A percentile compares a stretch with the other conserved stretches of the same genome.
These are phyloP conservation scores for Petrocephalus schoutedeni DNA, from an alignment of 2,797 vertebrate species.

Conservation along the genomic window DNA sequence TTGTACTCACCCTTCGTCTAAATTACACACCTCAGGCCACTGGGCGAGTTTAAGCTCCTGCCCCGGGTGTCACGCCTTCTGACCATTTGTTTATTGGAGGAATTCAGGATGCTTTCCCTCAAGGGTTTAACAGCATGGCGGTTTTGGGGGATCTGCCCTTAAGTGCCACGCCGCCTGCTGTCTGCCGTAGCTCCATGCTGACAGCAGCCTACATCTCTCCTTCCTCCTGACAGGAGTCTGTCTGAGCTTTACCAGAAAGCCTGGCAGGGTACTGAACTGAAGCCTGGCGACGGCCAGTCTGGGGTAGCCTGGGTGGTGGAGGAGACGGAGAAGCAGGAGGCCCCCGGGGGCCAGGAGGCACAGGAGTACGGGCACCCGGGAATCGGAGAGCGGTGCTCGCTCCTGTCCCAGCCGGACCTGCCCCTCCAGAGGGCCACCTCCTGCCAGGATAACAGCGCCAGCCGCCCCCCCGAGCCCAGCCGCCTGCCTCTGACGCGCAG, in stretches of 20 bases:
- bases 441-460: conserved; percentile 63
- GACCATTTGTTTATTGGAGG: background rate
- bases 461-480: conserved; percentile 41
- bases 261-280: conserved; percentile 74
- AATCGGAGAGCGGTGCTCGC: conserved; percentile 24
- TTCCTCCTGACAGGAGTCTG: conserved; percentile 69
- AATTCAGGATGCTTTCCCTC: background rate
- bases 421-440: conserved; percentile 68
- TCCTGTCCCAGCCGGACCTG: conserved; percentile 52
- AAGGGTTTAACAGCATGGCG: background rate
- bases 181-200: background rate
- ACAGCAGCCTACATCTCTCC: background rate
- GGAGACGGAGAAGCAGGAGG: conserved; percentile 50
- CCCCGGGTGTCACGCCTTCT: background rate
- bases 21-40: background rate
- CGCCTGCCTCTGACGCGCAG: conserved; percentile 53
- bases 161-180: background rate
- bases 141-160: background rate
- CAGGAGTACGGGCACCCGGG: conserved; percentile 30
- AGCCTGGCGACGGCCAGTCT: conserved; percentile 60
- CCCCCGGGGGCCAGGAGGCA: conserved; percentile 34
- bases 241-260: conserved; percentile 84
- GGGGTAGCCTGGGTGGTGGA: conserved; percentile 71
- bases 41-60: background rate
- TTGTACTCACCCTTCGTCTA: background rate